A percentile compares a stretch with the other conserved stretches of the same genome.
These are phyloP conservation scores for Sycobia sp. DNA, from an alignment of 1,140 invertebrate genomes.

Conservation along the genomic window DNA sequence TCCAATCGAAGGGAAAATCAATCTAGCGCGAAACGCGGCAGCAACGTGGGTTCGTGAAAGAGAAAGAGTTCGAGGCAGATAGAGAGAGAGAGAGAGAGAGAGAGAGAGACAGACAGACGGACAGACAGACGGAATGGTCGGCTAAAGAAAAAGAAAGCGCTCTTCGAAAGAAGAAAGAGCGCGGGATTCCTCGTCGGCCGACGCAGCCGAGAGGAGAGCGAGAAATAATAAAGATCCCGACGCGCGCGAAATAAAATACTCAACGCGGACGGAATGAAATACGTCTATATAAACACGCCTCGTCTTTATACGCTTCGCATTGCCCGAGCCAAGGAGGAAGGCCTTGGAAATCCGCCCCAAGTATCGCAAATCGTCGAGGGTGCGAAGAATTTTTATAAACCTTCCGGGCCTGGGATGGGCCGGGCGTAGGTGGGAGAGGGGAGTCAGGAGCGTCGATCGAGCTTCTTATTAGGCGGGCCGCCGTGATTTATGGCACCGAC, in stretches of 20 bases:
- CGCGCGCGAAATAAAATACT: constrained; percentile 5
- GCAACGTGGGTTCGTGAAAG: neutral
- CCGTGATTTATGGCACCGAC: constrained; percentile 8
- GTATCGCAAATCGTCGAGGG: constrained; percentile 12
- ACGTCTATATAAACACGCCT: neutral
- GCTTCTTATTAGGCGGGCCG: constrained; percentile 8
- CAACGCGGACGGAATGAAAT: neutral
- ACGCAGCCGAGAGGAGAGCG: neutral
- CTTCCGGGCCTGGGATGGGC: no score
- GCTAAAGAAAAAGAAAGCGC: no score
- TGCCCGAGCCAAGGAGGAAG: no score
- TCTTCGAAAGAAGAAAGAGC: no score
- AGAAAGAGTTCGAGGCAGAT: no score
- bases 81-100: no score
- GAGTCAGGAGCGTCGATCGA: neutral
- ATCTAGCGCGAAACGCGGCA: neutral
- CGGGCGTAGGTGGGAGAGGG: neutral
- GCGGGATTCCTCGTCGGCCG: no score
- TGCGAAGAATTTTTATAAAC: constrained; percentile 23
- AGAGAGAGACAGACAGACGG: no score
- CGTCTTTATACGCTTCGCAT: no score
- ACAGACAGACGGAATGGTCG: neutral
- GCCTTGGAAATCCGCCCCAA: no score
- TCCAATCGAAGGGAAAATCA: constrained; percentile 10
- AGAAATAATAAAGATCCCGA: constrained; percentile 30